Conservation (phyloP, 2,888 invertebrate genomes). For the Cepaea hortensis region DNA sequence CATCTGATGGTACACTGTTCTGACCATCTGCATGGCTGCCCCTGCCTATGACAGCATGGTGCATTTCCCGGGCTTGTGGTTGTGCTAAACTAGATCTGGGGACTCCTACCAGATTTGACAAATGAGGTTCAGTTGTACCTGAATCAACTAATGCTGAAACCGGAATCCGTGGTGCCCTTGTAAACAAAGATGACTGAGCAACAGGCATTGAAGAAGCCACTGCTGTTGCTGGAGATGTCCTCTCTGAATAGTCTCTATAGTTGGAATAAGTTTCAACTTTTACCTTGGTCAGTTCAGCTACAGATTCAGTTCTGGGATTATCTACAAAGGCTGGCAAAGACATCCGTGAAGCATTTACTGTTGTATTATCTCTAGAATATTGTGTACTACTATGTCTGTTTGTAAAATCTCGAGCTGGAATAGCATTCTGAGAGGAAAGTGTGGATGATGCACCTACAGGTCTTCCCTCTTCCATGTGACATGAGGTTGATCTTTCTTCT, state of each 20-base stretch:
- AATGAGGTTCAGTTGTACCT: not conserved
- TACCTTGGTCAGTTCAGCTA: not conserved
- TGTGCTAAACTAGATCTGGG: not conserved
- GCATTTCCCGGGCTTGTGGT: too few species aligned
- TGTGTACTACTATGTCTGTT: not conserved
- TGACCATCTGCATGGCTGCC: too few species aligned
- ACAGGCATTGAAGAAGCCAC: not conserved
- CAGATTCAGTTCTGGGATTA: not conserved
- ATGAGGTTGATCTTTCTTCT: not conserved
- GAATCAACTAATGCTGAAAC: not conserved
- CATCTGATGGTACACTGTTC: not conserved
- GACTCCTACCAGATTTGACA: not conserved
- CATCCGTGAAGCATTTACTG: not conserved
- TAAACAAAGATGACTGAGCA: not conserved
- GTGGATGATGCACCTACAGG: not conserved
- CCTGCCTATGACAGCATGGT: not conserved
- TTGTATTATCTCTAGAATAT: not conserved
- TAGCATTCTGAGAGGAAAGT: not conserved
- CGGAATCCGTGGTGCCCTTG: not conserved
- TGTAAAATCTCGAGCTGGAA: not conserved
- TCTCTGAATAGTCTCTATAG: not conserved
- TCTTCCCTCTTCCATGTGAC: not conserved
- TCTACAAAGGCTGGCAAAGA: not conserved
- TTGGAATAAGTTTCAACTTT: slow-evolving; percentile 5
- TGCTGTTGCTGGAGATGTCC: not conserved